Evolutionary conservation across 2,888 invertebrate species (phyloP), one percentile per base, ranked within the genome.

Genomic region (Euplagia quadripunctaria): DNA sequence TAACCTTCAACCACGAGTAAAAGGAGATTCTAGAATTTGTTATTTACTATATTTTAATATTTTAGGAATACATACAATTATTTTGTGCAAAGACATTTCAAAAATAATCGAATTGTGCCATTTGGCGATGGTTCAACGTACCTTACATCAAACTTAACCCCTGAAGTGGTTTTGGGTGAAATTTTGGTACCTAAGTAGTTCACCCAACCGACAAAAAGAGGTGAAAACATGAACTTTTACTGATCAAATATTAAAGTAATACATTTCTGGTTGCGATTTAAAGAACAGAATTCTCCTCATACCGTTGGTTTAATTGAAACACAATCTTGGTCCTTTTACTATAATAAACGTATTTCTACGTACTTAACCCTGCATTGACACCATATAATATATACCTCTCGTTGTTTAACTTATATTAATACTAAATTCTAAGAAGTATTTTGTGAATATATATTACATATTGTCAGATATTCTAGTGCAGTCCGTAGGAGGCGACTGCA

Each of bases 401-500:
- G 31, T 55, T 43, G 49, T 78, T 82, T 75, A 79, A 70, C n/a
- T 73, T 70, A 49, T 63, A 73, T 75, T 58, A 70, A 61, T 31
- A 71, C 41, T 75, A 74, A 72, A 64, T 72, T 76, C 80, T 86
- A 83, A 43, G 42, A 78, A 82, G 77, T 86, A 85, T 73, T 82
- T 74, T 75, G 79, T 70, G 68, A 81, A 71, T 11, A 75, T 72
- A 72, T 41, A 46, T n/a, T 16, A 20, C 6, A 16, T 31, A 61
- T 41, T 20, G 41, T 71, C 42, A 70, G 70, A 69, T 72, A 70
- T 70, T 75, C 85, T 72, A 88, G 69, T 88, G 86, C 55, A 84
- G 67, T 31, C 84, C 85, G 78, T 88, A 89, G 52, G 85, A 82
- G 9, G 86, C 85, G 42, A 87, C 74, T 49, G 86, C 80, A 42